Evolutionary conservation across 2,888 invertebrate genomes (phyloP), one percentile per base, ranked within the genome.

Genomic region (Orthonevra nobilis): DNA sequence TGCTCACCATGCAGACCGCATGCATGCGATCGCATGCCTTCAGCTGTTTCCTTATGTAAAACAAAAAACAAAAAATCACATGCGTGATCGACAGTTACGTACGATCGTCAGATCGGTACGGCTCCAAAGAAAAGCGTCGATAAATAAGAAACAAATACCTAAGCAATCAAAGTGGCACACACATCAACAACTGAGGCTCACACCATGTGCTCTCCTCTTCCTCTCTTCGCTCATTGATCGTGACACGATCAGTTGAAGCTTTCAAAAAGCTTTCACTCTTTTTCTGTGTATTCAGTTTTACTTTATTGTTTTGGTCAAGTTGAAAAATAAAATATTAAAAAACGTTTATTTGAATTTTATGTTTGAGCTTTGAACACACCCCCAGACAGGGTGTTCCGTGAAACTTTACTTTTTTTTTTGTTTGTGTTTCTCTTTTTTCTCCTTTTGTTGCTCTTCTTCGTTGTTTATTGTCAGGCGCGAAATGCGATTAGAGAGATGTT

Each of bases 11-110:
- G 14, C 42, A 4, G 4, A 63, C 50, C 52, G 10, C 44, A 42
- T 26, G 23, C 19, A 20, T 20, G n/a, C 19, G 30, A 58, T 42
- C 72, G 36, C 79, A 73, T 68, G 68, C 56, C 50, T 48, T 60
- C 54, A 56, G 66, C 40, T 66, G 66, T 73, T 79, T 79, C 79
- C 79, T 79, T 48, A 79, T 79, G 66, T 79, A 73, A 73, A 73
- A 34, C 44, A 54, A 12, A 34, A 28, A 66, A 73, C n/a, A n/a
- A n/a, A n/a, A n/a, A n/a, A n/a, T n/a, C n/a, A 73, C 60, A 73
- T 79, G 79, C 66, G 66, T 66, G 72, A 66, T 54, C 42, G 36
- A 7, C 28, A 64, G 75, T 70, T 77, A 10, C 64, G n/a, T n/a
- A n/a, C n/a, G n/a, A n/a, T 6, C 30, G 2, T 10, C 32, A 42